Base-by-base conservation (phyloP, 2,888 invertebrate genomes). In the Eilema sororculum region DNA sequence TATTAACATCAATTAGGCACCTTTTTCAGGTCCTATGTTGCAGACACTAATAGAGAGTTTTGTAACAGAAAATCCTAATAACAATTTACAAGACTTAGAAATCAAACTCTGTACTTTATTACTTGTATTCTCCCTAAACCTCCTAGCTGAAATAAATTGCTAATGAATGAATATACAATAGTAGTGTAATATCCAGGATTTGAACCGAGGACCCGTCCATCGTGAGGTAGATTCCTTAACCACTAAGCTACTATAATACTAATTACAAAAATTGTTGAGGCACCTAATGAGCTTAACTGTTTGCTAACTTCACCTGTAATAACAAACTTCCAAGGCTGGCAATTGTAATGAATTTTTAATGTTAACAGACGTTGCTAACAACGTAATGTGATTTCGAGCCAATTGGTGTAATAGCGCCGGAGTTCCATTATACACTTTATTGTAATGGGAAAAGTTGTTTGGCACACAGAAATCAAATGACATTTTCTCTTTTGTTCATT, bases 311-410 rank as follows among this genome's bases (percentile, higher is more conserved):
- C 25, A 64, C 37, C 22, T 67, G 37, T 65, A 63, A 64, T 67
- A 62, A 60, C 52, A 62, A 73, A 71, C 59, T 72, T 75, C 10
- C 67, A 72, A 74, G 71, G 73, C 69, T 70, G 33, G n/a, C 16
- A 67, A 56, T 73, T 67, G 41, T 72, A 62, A 82, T 80, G 72
- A 72, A 65, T 71, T 69, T 80, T 75, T 80, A 70, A 75, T 80
- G 71, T 64, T 65, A 52, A 68, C 65, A 56, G 61, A 61, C 64
- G 78, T 67, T 60, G 22, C 46, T 65, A 70, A 66, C 64, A 65
- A 62, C 65, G 52, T 63, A 79, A 72, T 75, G 64, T 61, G 56
- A 71, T 75, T 70, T 67, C 4, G 59, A 75, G 59, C 58, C 68
- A 75, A 72, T 82, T 52, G 69, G 65, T 62, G 56, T 77, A 76